Evolutionary conservation across 2,113 vertebrate species (phyloP).

Genomic region (Bungarus multicinctus): DNA sequence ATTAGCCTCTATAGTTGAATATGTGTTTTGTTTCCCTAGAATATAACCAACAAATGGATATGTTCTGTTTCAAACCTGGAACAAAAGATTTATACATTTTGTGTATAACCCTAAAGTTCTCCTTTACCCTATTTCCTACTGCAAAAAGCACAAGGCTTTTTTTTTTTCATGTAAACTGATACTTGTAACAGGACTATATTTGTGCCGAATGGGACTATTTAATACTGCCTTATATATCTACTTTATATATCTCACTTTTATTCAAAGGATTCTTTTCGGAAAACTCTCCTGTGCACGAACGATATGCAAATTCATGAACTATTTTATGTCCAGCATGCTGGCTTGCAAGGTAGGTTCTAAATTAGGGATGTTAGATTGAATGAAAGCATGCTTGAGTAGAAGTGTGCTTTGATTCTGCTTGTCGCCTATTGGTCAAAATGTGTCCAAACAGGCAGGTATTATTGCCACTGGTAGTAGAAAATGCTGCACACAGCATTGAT

Average conservation of each 20-base stretch:
- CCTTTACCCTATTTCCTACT: not conserved
- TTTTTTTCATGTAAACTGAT: not conserved
- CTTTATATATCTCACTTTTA: not conserved
- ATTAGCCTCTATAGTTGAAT: not conserved
- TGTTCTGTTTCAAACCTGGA: not conserved
- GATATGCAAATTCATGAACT: not conserved
- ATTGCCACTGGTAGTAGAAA: not conserved
- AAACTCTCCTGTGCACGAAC: not conserved
- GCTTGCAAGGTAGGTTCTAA: not conserved
- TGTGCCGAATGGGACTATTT: not conserved
- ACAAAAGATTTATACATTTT: not conserved
- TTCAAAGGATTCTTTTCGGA: not conserved
- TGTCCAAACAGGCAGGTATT: not conserved
- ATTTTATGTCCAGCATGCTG: not conserved
- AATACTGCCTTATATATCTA: not conserved
- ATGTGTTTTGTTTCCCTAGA: not conserved
- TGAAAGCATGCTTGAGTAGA: not conserved
- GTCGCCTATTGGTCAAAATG: not conserved
- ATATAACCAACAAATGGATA: not conserved
- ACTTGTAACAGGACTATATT: not conserved
- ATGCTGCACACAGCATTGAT: not conserved
- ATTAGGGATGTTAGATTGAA: not conserved
- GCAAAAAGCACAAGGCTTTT: not conserved
- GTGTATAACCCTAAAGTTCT: not conserved
- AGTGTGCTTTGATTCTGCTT: not conserved